phyloP scores from a whole-genome alignment of 2,888 invertebrate species.

The Apeira syringaria region DNA sequence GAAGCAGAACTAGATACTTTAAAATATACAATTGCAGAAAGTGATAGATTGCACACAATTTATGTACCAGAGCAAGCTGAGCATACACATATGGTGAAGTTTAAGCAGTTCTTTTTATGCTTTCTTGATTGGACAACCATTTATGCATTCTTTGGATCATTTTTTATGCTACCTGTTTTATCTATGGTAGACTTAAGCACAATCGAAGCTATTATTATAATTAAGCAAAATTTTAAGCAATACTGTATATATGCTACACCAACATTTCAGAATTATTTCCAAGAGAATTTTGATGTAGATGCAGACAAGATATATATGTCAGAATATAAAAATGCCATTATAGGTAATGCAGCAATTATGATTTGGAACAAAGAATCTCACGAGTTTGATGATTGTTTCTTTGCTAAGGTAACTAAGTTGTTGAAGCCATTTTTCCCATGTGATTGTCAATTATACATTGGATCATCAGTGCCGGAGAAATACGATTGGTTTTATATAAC shows the following conservation, averaged over 20 bases:
- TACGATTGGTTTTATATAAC: slow-evolving; percentile 49
- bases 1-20: slow-evolving; percentile 47
- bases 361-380: slow-evolving; percentile 55
- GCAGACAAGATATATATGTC: slow-evolving; percentile 30
- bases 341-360: slow-evolving; percentile 49
- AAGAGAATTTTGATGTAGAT: slow-evolving; percentile 42
- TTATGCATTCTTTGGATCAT: slow-evolving; percentile 31
- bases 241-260: slow-evolving; percentile 42
- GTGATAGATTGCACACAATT: slow-evolving; percentile 31
- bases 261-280: slow-evolving; percentile 48
- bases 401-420: slow-evolving; percentile 40
- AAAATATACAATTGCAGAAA: slow-evolving; percentile 47
- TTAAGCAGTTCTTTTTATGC: slow-evolving; percentile 41
- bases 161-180: slow-evolving; percentile 35
- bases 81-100: slow-evolving; percentile 24
- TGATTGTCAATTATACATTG: slow-evolving; percentile 29
- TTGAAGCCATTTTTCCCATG: slow-evolving; percentile 51
- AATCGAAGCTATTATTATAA: slow-evolving; percentile 51
- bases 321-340: slow-evolving; percentile 30
- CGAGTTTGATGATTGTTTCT: slow-evolving; percentile 55
- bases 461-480: slow-evolving; percentile 27
- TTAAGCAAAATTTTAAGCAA: slow-evolving; percentile 28
- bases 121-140: slow-evolving; percentile 44
- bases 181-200: slow-evolving; percentile 34
- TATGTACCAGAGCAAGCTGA: slow-evolving; percentile 26